phyloP scores from a whole-genome alignment of 2,113 vertebrate species.

The Perca flavescens region DNA sequence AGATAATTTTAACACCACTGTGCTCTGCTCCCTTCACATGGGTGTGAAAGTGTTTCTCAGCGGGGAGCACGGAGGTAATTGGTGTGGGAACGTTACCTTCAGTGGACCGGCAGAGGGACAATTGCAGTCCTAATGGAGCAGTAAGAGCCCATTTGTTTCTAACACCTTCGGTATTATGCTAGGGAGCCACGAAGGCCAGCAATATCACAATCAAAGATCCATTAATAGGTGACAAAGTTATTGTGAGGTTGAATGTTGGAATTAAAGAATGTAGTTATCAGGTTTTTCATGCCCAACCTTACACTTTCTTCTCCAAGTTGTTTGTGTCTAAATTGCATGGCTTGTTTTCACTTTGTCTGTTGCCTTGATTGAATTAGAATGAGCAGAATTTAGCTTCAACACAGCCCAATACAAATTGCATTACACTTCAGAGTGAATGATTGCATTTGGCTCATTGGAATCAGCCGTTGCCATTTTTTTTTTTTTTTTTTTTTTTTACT shows the following conservation, averaged over 20 bases:
- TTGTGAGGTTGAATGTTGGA: slow-evolving; percentile 12
- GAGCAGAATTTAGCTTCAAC: slow-evolving; percentile 37
- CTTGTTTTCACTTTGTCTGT: slow-evolving; percentile 39
- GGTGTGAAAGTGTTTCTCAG: slow-evolving; percentile 77
- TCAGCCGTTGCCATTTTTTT: slow-evolving; percentile 52
- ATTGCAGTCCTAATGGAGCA: slow-evolving; percentile 37
- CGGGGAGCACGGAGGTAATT: slow-evolving; percentile 55
- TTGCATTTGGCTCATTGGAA: slow-evolving; percentile 72
- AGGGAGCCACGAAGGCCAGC: background rate
- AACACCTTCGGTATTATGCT: slow-evolving; percentile 12
- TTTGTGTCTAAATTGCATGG: slow-evolving; percentile 13
- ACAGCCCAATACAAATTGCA: slow-evolving; percentile 52
- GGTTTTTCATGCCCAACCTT: slow-evolving; percentile 8
- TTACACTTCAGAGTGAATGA: slow-evolving; percentile 64
- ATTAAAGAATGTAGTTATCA: slow-evolving; percentile 41
- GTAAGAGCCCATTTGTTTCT: slow-evolving; percentile 28
- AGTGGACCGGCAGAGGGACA: slow-evolving; percentile 1
- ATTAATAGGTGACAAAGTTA: slow-evolving; percentile 15
- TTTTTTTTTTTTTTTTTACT: background rate
- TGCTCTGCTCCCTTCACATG: slow-evolving; percentile 54
- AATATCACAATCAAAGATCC: background rate
- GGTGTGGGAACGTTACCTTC: slow-evolving; percentile 55
- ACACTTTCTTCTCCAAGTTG: slow-evolving; percentile 1
- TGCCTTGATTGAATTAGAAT: slow-evolving; percentile 54
- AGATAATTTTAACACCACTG: slow-evolving; percentile 54